Evolutionary conservation across 2,113 vertebrate genomes (phyloP), one percentile per base, ranked within the genome.

Genomic region (Nesospiza acunhae): DNA sequence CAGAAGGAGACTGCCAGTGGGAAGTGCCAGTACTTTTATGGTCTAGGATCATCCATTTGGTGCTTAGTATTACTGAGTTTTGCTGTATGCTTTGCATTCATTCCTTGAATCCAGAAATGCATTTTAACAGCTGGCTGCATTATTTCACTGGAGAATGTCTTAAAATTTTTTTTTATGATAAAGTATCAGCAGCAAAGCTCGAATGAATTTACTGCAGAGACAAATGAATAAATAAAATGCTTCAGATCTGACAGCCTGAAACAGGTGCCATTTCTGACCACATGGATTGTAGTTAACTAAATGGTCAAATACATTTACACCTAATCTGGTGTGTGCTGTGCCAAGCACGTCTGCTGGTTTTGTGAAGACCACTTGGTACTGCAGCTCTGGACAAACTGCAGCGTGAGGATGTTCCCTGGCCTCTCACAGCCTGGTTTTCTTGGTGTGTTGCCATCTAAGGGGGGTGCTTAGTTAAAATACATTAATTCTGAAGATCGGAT

Each of bases 251-350:
- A 24, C 35, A 52, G 73, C 41, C 44, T 76, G 47, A 69, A 24
- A 3, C 55, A 66, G 37, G 26, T 66, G 20, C 49, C 31, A 12
- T 80, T 74, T 62, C 10, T 53, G 69, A 67, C 22, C 28, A 24
- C 15, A 22, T 50, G 30, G 64, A 8, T 7, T 70, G 27, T 31
- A 41, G 28, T 41, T 76, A 52, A 62, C 28, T 84, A 60, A 89
- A 49, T 56, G 31, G 11, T 35, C 64, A 81, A 70, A 62, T 30
- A 30, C 6, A n/a, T 53, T 47, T 91, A 24, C 11, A 16, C 8
- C 6, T 56, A 33, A 33, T 35, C 26, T 53, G 44, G 13, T 0
- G 0, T 44, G 33, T 39, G 21, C 56, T 76, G 46, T 6, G 5
- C 31, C 44, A 46, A 33, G 63, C 17, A 21, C 0, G 1, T 44